Conservation (phyloP, 2,888 invertebrate genomes). For the Entomobrya proxima region DNA sequence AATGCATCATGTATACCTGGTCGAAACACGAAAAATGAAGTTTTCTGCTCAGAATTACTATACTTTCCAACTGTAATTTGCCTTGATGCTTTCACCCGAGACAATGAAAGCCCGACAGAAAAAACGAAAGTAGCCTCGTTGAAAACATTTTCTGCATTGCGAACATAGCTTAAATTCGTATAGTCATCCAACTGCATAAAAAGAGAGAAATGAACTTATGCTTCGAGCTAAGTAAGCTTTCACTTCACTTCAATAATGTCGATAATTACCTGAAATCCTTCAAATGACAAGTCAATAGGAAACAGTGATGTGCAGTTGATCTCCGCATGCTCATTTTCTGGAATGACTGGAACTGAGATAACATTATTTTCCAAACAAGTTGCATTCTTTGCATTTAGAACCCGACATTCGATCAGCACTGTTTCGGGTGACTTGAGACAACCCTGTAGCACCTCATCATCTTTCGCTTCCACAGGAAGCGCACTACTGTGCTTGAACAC, state of each 20-base stretch:
- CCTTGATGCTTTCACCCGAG: conserved; percentile 22
- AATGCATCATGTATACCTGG: conserved; percentile 31
- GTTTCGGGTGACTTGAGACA: conserved; percentile 38
- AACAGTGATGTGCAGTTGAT: conserved; percentile 64
- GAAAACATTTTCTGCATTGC: conserved; percentile 70
- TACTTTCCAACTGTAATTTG: conserved; percentile 19
- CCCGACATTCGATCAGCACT: conserved; percentile 47
- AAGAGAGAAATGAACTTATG: not conserved
- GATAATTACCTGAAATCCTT: conserved; percentile 67
- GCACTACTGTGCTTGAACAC: not conserved
- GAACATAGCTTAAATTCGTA: conserved; percentile 42
- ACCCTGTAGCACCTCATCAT: not conserved
- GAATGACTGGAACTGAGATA: conserved; percentile 47
- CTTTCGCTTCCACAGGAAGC: not conserved
- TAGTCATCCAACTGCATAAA: conserved; percentile 56
- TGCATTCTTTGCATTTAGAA: not conserved
- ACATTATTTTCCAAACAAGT: conserved; percentile 35
- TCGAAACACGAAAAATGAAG: conserved; percentile 49
- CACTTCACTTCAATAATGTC: not conserved
- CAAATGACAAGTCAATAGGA: conserved; percentile 58
- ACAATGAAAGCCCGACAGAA: conserved; percentile 48
- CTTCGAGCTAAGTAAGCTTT: not conserved
- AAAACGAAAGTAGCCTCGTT: conserved; percentile 68
- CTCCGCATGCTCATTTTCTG: conserved; percentile 33
- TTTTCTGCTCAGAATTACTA: conserved; percentile 2